Evolutionary conservation across 2,113 vertebrate genomes (phyloP).

Genomic region (Crotalus helleri): DNA sequence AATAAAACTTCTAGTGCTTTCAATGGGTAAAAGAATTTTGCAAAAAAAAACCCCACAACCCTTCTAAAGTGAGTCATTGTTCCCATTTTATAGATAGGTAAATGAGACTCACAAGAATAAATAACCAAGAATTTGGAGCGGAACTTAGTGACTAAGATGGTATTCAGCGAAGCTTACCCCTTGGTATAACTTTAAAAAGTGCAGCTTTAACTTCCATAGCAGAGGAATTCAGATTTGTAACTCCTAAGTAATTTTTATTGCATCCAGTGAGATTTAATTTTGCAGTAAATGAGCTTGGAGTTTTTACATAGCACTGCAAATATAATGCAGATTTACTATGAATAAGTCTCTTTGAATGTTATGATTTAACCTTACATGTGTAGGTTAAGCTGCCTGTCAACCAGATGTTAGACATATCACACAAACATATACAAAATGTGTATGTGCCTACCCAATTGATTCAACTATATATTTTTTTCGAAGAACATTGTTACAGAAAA

Average conservation of each 20-base stretch:
- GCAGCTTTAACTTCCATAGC: too few species aligned
- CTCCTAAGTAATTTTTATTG: neutral
- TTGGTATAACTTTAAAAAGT: neutral
- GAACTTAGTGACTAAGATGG: neutral
- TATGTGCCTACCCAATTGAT: neutral
- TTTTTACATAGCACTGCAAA: neutral
- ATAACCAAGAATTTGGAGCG: neutral
- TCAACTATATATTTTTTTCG: neutral
- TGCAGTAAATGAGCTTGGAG: neutral
- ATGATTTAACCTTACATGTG: neutral
- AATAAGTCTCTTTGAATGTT: neutral
- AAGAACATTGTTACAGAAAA: neutral
- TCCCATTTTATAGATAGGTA: neutral
- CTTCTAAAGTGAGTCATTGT: neutral
- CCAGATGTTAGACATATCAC: neutral
- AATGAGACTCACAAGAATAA: neutral
- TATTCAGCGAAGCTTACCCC: neutral
- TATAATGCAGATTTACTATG: neutral
- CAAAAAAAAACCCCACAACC: neutral
- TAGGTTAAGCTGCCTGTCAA: neutral
- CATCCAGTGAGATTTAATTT: neutral
- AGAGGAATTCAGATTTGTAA: neutral
- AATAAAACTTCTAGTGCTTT: constrained; percentile 20
- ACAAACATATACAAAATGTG: neutral
- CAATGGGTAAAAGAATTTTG: neutral